Evolutionary conservation across 1,140 invertebrate genomes (phyloP).

Genomic region (Drosophila gunungcola): DNA sequence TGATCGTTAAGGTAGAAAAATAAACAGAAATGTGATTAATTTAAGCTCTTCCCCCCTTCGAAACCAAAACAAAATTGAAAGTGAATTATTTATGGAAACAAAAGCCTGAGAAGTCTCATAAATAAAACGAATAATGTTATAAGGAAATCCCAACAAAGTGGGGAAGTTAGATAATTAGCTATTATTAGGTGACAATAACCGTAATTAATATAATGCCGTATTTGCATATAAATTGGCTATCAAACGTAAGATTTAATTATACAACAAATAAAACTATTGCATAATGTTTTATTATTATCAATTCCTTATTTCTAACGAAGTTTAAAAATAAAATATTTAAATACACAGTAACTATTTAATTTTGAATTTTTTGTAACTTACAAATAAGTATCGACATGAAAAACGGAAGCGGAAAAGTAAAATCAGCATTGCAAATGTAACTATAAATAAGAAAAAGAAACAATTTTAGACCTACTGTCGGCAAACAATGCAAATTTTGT

Average conservation of each 20-base stretch:
- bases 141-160: neutral
- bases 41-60: no score
- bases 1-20: conserved; percentile 14
- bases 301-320: neutral
- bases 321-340: no score
- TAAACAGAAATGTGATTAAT: conserved; percentile 49
- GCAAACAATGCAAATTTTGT: conserved; percentile 20
- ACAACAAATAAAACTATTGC: no score
- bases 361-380: no score
- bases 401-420: conserved; percentile 48
- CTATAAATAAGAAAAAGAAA: conserved; percentile 7
- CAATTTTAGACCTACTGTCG: no score
- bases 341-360: no score
- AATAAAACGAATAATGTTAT: conserved; percentile 3
- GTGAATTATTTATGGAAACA: conserved; percentile 39
- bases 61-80: conserved; percentile 39
- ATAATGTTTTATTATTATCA: neutral
- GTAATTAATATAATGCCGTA: neutral
- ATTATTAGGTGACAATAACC: conserved; percentile 15
- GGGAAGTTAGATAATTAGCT: neutral
- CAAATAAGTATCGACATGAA: conserved; percentile 12
- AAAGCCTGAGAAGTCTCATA: neutral
- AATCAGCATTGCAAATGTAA: conserved; percentile 53
- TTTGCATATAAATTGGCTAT: conserved; percentile 10
- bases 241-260: neutral